phyloP scores from a whole-genome alignment of 2,888 invertebrate genomes.

The Ditylenchus weischeri region DNA sequence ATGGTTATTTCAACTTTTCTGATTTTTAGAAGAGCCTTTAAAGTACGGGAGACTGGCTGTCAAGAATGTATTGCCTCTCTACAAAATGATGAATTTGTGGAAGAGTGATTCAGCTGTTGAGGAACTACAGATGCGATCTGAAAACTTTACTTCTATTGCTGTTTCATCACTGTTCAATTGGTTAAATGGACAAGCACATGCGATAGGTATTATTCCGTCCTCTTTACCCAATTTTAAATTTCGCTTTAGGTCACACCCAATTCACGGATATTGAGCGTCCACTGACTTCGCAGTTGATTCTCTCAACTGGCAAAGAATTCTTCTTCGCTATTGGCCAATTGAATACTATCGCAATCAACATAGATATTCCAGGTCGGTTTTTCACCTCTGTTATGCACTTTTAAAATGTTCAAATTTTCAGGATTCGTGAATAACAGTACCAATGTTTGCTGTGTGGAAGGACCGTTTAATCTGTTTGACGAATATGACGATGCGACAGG shows the following conservation, averaged over 20 bases:
- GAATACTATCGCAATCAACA: slow-evolving; percentile 69
- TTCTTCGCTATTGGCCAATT: slow-evolving; percentile 85
- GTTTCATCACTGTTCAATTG: slow-evolving; percentile 52
- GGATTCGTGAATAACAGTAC: slow-evolving; percentile 24
- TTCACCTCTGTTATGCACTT: not conserved
- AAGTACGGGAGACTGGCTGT: slow-evolving; percentile 42
- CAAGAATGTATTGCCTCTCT: slow-evolving; percentile 45
- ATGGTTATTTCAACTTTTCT: not conserved
- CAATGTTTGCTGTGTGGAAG: slow-evolving; percentile 24
- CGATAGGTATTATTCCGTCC: slow-evolving; percentile 35
- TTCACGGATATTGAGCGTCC: slow-evolving; percentile 88
- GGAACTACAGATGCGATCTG: slow-evolving; percentile 25
- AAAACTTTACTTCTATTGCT: slow-evolving; percentile 42
- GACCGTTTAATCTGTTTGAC: slow-evolving; percentile 24
- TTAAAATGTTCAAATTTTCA: slow-evolving; percentile 14
- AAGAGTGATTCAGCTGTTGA: slow-evolving; percentile 27
- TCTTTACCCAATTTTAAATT: not conserved
- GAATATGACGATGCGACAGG: slow-evolving; percentile 15
- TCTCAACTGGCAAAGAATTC: slow-evolving; percentile 83
- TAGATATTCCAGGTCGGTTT: slow-evolving; percentile 35
- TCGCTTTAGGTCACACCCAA: slow-evolving; percentile 73
- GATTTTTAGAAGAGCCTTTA: slow-evolving; percentile 41
- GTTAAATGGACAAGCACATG: slow-evolving; percentile 56
- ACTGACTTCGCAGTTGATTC: slow-evolving; percentile 78
- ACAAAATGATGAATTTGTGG: slow-evolving; percentile 41